Percentiles rank a stretch among this genome's conserved stretches.
Conservation (phyloP, 2,797 vertebrate species). For the Ctenochaetus hawaiiensis region DNA sequence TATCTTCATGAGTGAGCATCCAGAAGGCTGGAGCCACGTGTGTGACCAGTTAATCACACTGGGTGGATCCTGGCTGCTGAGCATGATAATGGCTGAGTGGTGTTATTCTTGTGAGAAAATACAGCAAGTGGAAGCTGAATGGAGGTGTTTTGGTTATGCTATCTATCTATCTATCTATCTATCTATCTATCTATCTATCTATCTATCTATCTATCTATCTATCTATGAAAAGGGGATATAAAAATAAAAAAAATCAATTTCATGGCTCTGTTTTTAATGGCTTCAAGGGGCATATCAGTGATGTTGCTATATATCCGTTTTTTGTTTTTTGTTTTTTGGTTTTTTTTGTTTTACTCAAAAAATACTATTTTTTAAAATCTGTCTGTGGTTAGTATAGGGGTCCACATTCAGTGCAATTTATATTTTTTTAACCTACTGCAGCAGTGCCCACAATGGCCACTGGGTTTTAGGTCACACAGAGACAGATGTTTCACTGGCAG, state of each 20-base stretch:
- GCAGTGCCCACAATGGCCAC: slow-evolving; percentile 1
- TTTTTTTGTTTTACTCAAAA: background rate
- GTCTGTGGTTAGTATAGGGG: background rate
- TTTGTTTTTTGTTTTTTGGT: background rate
- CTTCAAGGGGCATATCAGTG: too few species aligned
- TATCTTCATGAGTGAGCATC: slow-evolving; percentile 54
- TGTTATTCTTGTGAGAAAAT: slow-evolving; percentile 29
- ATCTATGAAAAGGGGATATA: background rate
- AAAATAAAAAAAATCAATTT: too few species aligned
- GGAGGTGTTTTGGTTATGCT: background rate
- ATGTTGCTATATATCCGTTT: background rate
- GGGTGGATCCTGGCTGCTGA: slow-evolving; percentile 70
- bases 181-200: background rate
- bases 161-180: background rate
- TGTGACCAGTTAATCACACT: slow-evolving; percentile 41
- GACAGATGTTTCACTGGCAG: slow-evolving; percentile 69
- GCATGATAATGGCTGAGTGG: slow-evolving; percentile 61
- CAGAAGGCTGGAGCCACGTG: slow-evolving; percentile 32
- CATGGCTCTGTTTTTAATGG: too few species aligned
- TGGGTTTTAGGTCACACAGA: slow-evolving; percentile 40
- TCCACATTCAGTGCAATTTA: slow-evolving; percentile 9
- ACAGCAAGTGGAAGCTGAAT: background rate
- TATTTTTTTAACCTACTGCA: slow-evolving; percentile 15
- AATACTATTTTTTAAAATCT: background rate
- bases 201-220: slow-evolving; percentile 1